Evolutionary conservation across 1,140 invertebrate species (phyloP), one percentile per base, ranked within the genome.

Genomic region (Drosophila athabasca): DNA sequence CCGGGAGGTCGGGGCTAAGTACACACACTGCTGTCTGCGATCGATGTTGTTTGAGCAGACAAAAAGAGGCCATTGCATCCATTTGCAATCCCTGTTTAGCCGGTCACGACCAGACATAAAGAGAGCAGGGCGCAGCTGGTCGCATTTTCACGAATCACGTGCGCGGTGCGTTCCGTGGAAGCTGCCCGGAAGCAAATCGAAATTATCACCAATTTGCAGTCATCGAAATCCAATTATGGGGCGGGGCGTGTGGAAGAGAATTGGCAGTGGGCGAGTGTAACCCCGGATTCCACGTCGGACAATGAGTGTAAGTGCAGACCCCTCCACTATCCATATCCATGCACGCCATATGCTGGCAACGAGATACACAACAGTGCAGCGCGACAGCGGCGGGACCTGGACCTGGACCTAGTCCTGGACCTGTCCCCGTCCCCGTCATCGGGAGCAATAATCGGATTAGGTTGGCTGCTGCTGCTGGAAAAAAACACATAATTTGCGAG

Each of bases 181-280:
- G 48, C 61, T 60, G 71, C 62, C 68, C 76, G 77, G 69, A 84
- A 78, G 73, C 71, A 68, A 90, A 90, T 90, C 76, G 80, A 89
- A 90, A 90, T 90, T 90, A 90, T 90, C 89, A 90, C 82, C 89
- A 90, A 90, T 90, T 90, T 89, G 84, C 89, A 90, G 84, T 90
- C 89, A 90, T 90, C 85, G 89, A 80, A 90, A 90, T 90, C 89
- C 89, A 90, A 90, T 90, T 90, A 90, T 70, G 68, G 53, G 66
- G 71, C 70, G 67, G 35, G 35, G 35, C 35, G 11, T 39, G 76
- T 61, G 66, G 50, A 51, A 49, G 64, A 35, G 51, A 45, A 46
- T 55, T 68, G 41, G 9, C 19, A 35, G 7, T 53, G 57, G 44
- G 29, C 44, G 19, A 43, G 31, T 78, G 49, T 71, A 60, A 61